Percentiles rank a stretch among this genome's conserved stretches.
These are phyloP conservation scores for Epiperipatus broadwayi DNA, from an alignment of 2,888 invertebrate genomes.

Conservation along the genomic window DNA sequence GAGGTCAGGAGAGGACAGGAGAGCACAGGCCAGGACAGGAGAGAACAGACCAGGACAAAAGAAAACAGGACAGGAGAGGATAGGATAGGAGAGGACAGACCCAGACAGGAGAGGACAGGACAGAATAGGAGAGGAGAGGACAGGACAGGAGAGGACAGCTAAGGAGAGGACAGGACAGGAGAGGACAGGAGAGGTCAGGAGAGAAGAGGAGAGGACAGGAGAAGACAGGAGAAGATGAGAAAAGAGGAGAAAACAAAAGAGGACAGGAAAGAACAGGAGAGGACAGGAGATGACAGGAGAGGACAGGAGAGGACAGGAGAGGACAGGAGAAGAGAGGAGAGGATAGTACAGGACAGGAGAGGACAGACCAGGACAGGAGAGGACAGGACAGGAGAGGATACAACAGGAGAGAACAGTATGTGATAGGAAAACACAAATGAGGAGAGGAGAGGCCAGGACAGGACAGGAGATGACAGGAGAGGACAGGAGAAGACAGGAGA, in stretches of 20 bases:
- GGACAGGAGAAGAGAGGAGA: slow-evolving; percentile 20
- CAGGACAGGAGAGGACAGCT: neutral
- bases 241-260: slow-evolving; percentile 8
- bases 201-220: slow-evolving; percentile 11
- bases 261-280: slow-evolving; percentile 1
- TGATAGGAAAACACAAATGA: too few species aligned
- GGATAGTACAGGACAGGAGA: slow-evolving; percentile 19
- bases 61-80: too few species aligned
- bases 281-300: slow-evolving; percentile 11
- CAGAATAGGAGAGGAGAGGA: too few species aligned
- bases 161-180: slow-evolving; percentile 4
- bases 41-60: too few species aligned
- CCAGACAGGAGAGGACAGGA: too few species aligned
- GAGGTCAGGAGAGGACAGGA: too few species aligned
- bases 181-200: neutral
- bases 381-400: slow-evolving; percentile 18
- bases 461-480: too few species aligned
- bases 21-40: too few species aligned
- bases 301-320: slow-evolving; percentile 9
- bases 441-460: too few species aligned
- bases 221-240: slow-evolving; percentile 10
- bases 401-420: too few species aligned
- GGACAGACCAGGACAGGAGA: slow-evolving; percentile 18
- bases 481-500: too few species aligned
- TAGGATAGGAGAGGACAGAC: too few species aligned